These are phyloP conservation scores for Oryzias woworae DNA, from an alignment of 2,113 vertebrate species.

Conservation along the genomic window DNA sequence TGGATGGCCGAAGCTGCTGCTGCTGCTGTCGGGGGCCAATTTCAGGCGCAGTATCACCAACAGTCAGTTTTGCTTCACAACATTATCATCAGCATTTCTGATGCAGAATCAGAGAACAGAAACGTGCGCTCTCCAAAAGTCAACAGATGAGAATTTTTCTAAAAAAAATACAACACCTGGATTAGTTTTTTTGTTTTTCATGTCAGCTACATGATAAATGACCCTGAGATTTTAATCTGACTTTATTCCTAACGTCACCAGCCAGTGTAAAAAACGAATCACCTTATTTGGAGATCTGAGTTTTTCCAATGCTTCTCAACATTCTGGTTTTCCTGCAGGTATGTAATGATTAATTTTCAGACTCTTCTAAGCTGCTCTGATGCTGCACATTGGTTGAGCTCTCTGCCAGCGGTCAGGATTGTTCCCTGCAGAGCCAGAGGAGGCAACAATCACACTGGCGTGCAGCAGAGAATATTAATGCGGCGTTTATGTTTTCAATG, in stretches of 20 bases:
- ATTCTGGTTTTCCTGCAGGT: conserved; percentile 26
- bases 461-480: conserved; percentile 37
- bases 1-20: conserved; percentile 4
- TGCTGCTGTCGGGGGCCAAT: not conserved
- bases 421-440: conserved; percentile 35
- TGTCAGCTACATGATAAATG: not conserved
- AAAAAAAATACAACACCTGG: not conserved
- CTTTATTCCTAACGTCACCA: too few species aligned
- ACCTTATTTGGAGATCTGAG: conserved; percentile 1
- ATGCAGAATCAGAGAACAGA: not conserved
- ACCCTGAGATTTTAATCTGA: not conserved
- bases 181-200: not conserved
- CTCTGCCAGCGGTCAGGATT: conserved; percentile 38
- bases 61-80: conserved; percentile 5
- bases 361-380: conserved; percentile 23
- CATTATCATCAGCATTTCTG: conserved; percentile 3
- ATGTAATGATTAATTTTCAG: conserved; percentile 36
- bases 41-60: not conserved
- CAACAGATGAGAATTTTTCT: conserved; percentile 12
- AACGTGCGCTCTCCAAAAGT: conserved; percentile 8
- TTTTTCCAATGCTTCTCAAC: conserved; percentile 10
- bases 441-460: conserved; percentile 4
- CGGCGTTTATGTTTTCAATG: conserved; percentile 24
- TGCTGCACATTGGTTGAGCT: conserved; percentile 17
- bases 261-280: not conserved